Evolutionary conservation across 1,140 invertebrate genomes (phyloP).

Genomic region (Anastrepha ludens): DNA sequence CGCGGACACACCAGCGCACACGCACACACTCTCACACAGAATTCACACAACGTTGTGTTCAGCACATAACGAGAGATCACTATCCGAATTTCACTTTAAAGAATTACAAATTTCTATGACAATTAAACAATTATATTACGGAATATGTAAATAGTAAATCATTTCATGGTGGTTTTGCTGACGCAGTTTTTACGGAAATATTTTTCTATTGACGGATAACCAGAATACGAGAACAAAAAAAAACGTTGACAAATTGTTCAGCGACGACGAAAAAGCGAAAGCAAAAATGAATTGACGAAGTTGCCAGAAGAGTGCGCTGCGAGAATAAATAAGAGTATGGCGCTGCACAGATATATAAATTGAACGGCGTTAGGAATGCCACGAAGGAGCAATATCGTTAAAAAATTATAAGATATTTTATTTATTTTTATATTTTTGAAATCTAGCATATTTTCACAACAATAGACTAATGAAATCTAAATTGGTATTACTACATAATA

Average conservation of each 20-base stretch:
- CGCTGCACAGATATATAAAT: background rate
- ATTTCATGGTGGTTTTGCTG: background rate
- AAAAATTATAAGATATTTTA: too few relatives aligned
- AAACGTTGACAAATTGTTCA: background rate
- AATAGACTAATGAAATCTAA: too few relatives aligned
- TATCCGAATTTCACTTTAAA: conserved; percentile 47
- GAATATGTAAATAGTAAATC: conserved; percentile 4
- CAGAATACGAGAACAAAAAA: background rate
- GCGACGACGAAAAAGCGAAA: conserved; percentile 3
- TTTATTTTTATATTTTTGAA: too few relatives aligned
- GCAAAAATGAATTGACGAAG: conserved; percentile 14
- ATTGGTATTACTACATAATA: too few relatives aligned
- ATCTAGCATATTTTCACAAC: too few relatives aligned
- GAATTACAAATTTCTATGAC: conserved; percentile 1
- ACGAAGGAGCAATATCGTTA: too few relatives aligned
- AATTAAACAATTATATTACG: background rate
- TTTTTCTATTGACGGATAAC: conserved; percentile 5
- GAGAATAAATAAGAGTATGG: background rate
- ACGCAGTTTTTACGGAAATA: background rate
- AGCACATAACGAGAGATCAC: background rate
- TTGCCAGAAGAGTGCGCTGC: conserved; percentile 31
- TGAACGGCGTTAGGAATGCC: background rate
- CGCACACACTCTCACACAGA: background rate
- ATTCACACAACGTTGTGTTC: background rate
- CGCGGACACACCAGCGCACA: background rate